Evolutionary conservation across 2,888 invertebrate species (phyloP).

Genomic region (Mamestra brassicae): DNA sequence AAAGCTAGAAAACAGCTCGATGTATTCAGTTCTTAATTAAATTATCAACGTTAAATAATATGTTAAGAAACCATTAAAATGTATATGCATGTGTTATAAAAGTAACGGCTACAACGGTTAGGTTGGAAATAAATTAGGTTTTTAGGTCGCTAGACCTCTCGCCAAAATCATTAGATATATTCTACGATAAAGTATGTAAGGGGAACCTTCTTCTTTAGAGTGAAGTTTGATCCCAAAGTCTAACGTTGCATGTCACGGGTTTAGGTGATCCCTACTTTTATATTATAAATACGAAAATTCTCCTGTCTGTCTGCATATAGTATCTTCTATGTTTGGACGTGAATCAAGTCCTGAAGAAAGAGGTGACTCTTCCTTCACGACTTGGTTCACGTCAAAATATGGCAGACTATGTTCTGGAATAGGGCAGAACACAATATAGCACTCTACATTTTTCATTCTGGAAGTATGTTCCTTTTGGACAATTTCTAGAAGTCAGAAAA

Average conservation of each 20-base stretch:
- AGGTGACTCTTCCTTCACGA: too few species aligned
- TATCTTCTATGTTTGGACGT: too few species aligned
- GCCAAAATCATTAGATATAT: background rate
- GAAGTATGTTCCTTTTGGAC: too few species aligned
- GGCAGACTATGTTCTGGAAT: too few species aligned
- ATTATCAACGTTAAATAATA: slow-evolving; percentile 29
- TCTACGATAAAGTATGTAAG: background rate
- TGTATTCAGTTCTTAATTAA: background rate
- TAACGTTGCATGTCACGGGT: background rate
- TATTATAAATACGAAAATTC: too few species aligned
- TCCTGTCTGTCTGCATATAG: too few species aligned
- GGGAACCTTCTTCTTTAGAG: background rate
- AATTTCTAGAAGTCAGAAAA: too few species aligned
- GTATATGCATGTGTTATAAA: slow-evolving; percentile 21
- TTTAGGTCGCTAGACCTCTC: slow-evolving; percentile 17
- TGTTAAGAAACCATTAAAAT: slow-evolving; percentile 23
- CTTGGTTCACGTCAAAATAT: too few species aligned
- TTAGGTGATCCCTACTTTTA: too few species aligned
- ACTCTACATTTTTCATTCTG: too few species aligned
- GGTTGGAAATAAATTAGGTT: slow-evolving; percentile 9
- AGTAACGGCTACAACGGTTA: slow-evolving; percentile 10
- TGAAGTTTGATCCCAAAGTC: background rate
- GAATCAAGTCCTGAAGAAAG: too few species aligned
- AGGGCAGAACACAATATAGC: too few species aligned
- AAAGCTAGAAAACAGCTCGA: slow-evolving; percentile 1